Base-by-base conservation (phyloP, 2,113 vertebrate species). In the Nymphicus hollandicus region DNA sequence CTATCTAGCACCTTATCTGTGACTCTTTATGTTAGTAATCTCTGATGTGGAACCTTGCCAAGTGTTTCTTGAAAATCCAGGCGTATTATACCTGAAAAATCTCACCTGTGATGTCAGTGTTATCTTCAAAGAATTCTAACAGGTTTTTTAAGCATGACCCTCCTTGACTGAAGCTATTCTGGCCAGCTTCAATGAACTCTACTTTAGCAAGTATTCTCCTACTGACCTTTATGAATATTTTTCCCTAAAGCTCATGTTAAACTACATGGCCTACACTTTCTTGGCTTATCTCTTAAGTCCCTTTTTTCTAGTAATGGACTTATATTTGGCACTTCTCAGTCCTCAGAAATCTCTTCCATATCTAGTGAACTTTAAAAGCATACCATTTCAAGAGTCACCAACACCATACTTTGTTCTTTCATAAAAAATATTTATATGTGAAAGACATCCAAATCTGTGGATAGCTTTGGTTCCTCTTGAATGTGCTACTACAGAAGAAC, bases 121-220 rank as follows among this genome's bases (percentile, higher is more conserved):
- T 83, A 91, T 66, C 88, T 92, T 95, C 81, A 76, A 93, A 78
- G 65, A 73, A 86, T 92, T 81, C 49, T 53, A 94, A 43, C 16
- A 58, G 58, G n/a, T 83, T 81, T 46, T 91, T 93, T 92, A 87
- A 88, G 37, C 33, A 72, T 41, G 55, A 71, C 20, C 28, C 74
- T 88, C 64, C n/a, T 81, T 86, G 28, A 52, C 71, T 70, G 69
- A 72, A 89, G 37, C 13, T 82, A 35, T 77, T 85, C 61, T 77
- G 41, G 16, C 10, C 37, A 76, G 18, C 60, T 87, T 70, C 80
- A 82, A 88, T 52, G 55, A 76, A 58, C 33, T 69, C 10, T 44
- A 43, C 13, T 82, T 91, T 53, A 71, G 29, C 3, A 33, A 11
- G 7, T 74, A 44, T 83, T 86, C 46, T 88, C 27, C 22, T 78